Conservation (phyloP, 2,888 invertebrate species). For the Apoda limacodes region DNA sequence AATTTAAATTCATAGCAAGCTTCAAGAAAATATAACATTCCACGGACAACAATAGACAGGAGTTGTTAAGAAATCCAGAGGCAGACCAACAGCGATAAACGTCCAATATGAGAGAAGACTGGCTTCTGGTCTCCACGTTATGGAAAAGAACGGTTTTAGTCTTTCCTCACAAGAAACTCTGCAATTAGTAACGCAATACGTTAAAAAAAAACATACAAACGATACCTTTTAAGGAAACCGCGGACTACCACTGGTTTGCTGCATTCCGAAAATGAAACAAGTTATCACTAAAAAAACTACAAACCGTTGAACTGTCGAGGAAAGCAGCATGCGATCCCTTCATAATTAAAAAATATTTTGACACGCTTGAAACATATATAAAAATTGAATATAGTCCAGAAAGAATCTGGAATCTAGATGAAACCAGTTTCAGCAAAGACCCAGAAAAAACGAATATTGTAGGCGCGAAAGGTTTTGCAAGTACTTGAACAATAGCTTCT, state of each 20-base stretch:
- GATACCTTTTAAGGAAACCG: constrained; percentile 13
- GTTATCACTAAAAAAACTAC: constrained; percentile 17
- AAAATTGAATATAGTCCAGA: constrained; percentile 14
- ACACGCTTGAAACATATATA: constrained; percentile 7
- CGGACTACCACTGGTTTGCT: constrained; percentile 17
- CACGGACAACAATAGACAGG: constrained; percentile 15
- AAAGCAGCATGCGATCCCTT: constrained; percentile 19
- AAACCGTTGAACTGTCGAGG: constrained; percentile 19
- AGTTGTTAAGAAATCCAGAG: constrained; percentile 12
- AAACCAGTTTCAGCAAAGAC: no score
- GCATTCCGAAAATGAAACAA: constrained; percentile 14
- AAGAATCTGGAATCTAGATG: constrained; percentile 16
- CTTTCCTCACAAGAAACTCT: constrained; percentile 13
- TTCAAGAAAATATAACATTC: constrained; percentile 15
- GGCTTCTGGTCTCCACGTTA: constrained; percentile 11
- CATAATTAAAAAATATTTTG: constrained; percentile 16
- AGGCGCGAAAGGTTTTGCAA: no score
- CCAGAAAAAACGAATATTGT: no score
- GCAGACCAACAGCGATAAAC: constrained; percentile 10
- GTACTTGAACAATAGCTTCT: constrained; percentile 22
- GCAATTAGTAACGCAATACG: background rate
- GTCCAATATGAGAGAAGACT: constrained; percentile 9
- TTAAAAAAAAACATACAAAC: constrained; percentile 5
- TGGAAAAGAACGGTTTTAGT: constrained; percentile 17
- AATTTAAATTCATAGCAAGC: constrained; percentile 16